Evolutionary conservation across 2,888 invertebrate species (phyloP), one percentile per base, ranked within the genome.

Genomic region (Acrobasis repandana): DNA sequence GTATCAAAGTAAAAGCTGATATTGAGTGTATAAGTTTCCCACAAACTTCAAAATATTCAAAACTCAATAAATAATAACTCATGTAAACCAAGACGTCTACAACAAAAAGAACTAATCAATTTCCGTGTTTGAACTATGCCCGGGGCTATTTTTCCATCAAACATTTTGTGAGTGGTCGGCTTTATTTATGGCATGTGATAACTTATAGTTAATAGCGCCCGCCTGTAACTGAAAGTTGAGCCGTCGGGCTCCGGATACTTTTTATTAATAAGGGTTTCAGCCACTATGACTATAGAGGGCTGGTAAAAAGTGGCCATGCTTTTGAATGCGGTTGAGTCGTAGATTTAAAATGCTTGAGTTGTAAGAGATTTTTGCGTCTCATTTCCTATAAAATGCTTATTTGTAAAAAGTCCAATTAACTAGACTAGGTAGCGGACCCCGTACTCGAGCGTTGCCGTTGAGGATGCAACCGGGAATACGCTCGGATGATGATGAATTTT

Each of bases 181-280:
- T 20, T 54, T 54, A 54, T 54, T 54, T 54, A 54, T 54, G 54
- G 54, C 54, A 54, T 54, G 38, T 54, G 36, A 54, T 54, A 54
- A 54, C 18, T 54, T 54, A 54, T 54, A 54, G 54, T 38, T 38
- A 38, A 54, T 54, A 54, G 54, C 54, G 54, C 54, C 20, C 38
- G 16, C 43, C 54, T 54, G 54, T 38, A 54, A 38, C 54, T 54
- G 54, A 54, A 54, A 54, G 54, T 54, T 38, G 38, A 38, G 14
- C 28, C 50, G 54, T 38, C 9, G 54, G 54, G 54, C 43, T 38
- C 18, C 54, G 38, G 18, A 54, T 38, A 54, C 54, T 54, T 54
- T 43, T 43, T 43, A 43, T 43, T 43, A 43, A 43, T 43, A 43
- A 43, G 43, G 43, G 43, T 43, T 50, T 50, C 50, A 49, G 36